These are phyloP conservation scores for Promerops cafer DNA, from an alignment of 2,113 vertebrate species.

Conservation along the genomic window DNA sequence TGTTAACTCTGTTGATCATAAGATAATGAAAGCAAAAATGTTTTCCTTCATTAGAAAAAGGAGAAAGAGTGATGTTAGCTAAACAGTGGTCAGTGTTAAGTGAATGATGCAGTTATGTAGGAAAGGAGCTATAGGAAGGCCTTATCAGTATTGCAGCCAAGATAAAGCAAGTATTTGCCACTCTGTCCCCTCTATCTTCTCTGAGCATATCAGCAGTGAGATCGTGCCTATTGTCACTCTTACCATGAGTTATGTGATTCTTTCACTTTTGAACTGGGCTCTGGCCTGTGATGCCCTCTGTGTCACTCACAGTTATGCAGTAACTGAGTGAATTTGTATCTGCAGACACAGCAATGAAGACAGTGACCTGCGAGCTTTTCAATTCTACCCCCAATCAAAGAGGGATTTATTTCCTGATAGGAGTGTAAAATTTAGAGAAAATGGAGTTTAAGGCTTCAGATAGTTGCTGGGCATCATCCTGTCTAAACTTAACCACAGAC, in stretches of 20 bases:
- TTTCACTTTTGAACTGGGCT: constrained; percentile 5
- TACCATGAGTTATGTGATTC: not conserved
- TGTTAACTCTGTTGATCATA: not conserved
- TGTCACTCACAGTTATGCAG: not conserved
- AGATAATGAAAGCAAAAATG: not conserved
- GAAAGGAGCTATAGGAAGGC: not conserved
- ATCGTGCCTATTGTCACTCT: not conserved
- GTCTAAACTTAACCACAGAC: not conserved
- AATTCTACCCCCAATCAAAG: constrained; percentile 43
- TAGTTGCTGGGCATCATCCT: not conserved
- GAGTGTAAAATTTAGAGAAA: constrained; percentile 35
- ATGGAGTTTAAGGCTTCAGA: constrained; percentile 18
- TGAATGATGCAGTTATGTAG: not conserved
- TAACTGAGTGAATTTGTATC: constrained; percentile 29
- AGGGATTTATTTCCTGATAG: constrained; percentile 48
- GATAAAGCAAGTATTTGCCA: not conserved
- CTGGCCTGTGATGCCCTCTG: not conserved
- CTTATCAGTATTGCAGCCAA: not conserved
- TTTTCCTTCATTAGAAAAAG: not conserved
- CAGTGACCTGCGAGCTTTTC: constrained; percentile 39
- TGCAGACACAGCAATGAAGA: not conserved
- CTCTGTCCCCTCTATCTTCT: not conserved
- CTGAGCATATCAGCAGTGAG: not conserved
- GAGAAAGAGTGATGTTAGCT: not conserved
- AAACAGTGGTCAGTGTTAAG: not conserved